These are phyloP conservation scores for Tachysurus fulvidraco DNA, from an alignment of 2,113 vertebrate species.

Conservation along the genomic window DNA sequence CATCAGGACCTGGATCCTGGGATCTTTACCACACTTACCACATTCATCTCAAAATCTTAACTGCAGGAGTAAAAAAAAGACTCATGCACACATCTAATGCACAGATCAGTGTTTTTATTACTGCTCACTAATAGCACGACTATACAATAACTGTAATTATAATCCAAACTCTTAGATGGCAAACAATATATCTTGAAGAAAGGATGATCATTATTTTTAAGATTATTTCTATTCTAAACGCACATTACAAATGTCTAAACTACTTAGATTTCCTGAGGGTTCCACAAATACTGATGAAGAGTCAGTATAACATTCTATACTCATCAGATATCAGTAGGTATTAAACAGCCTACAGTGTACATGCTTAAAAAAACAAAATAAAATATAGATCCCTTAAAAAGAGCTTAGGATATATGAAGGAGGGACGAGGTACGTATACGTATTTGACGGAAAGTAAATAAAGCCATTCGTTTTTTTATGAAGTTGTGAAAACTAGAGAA, in stretches of 20 bases:
- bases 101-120: not conserved
- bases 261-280: conserved; percentile 31
- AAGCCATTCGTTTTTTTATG: not conserved
- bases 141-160: not conserved
- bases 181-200: too few species aligned
- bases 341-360: not conserved
- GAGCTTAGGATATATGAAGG: not conserved
- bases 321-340: not conserved
- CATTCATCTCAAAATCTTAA: not conserved
- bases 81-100: not conserved
- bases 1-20: not conserved
- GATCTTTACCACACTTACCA: too few species aligned
- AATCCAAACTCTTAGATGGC: not conserved
- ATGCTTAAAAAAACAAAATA: not conserved
- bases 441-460: not conserved
- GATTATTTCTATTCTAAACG: not conserved
- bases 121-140: not conserved
- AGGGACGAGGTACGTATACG: not conserved
- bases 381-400: not conserved
- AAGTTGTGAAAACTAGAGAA: not conserved
- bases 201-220: not conserved
- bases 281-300: not conserved
- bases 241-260: not conserved
- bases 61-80: not conserved
- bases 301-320: not conserved